Conservation (phyloP, 2,888 invertebrate species). For the Drosophila paramelanica region DNA sequence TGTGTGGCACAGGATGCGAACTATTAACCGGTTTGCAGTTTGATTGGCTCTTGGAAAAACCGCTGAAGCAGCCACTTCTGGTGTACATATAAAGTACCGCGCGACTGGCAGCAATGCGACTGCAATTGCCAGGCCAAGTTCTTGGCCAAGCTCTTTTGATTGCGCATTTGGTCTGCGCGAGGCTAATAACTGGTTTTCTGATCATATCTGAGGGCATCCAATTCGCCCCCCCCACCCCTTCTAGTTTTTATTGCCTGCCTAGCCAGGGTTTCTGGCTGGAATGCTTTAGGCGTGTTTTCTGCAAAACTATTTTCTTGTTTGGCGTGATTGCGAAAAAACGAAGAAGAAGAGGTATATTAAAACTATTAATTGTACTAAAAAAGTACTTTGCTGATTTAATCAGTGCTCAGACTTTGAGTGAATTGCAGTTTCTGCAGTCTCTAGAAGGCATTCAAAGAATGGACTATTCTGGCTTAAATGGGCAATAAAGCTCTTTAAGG, state of each 20-base stretch:
- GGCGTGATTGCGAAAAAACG: neutral
- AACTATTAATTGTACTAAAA: slow-evolving; percentile 6
- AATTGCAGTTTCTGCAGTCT: no score
- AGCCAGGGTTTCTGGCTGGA: neutral
- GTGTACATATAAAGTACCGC: slow-evolving; percentile 65
- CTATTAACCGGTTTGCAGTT: slow-evolving; percentile 74
- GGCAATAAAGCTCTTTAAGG: no score
- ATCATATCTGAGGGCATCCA: slow-evolving; percentile 43
- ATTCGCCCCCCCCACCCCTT: slow-evolving; percentile 16
- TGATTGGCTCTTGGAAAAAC: slow-evolving; percentile 66
- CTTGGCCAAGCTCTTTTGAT: slow-evolving; percentile 54
- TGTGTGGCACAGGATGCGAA: slow-evolving; percentile 60
- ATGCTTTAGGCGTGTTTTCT: slow-evolving; percentile 12
- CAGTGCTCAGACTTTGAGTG: neutral
- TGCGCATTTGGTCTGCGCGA: slow-evolving; percentile 20
- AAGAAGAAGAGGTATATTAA: neutral
- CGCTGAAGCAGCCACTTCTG: slow-evolving; percentile 57
- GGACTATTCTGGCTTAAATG: no score
- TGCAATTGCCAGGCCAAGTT: slow-evolving; percentile 47
- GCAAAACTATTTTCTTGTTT: neutral
- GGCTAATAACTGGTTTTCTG: slow-evolving; percentile 57
- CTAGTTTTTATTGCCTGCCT: no score
- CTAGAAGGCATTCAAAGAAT: no score
- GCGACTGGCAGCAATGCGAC: slow-evolving; percentile 31
- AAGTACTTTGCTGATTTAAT: slow-evolving; percentile 2